Percentiles rank a stretch among this genome's conserved stretches.
Conservation (phyloP, 1,140 invertebrate species). For the Leptestheria dahalacensis region DNA sequence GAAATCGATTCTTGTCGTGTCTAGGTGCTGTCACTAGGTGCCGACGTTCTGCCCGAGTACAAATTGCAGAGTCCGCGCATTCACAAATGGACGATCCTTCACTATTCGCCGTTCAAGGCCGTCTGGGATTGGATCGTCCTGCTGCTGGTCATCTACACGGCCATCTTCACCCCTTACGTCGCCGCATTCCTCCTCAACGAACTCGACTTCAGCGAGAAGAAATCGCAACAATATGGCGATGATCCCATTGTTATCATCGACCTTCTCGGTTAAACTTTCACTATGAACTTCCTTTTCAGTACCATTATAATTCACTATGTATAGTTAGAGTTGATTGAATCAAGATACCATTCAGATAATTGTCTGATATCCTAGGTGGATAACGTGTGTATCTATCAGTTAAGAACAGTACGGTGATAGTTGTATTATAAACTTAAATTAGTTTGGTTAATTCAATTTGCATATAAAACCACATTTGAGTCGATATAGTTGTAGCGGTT, state of each 20-base stretch:
- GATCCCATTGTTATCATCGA: constrained; percentile 82
- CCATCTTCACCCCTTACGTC: constrained; percentile 96
- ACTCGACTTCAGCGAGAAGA: constrained; percentile 45
- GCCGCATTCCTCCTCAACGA: constrained; percentile 93
- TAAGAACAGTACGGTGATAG: too few species aligned
- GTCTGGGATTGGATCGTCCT: constrained; percentile 99
- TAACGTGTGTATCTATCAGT: too few species aligned
- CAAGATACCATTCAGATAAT: not conserved
- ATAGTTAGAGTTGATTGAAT: not conserved
- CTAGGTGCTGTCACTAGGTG: constrained; percentile 79
- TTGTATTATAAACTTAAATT: too few species aligned
- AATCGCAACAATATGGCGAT: constrained; percentile 51
- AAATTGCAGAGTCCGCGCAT: constrained; percentile 80
- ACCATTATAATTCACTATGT: not conserved
- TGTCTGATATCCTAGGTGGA: too few species aligned
- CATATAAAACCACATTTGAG: too few species aligned
- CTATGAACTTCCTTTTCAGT: not conserved
- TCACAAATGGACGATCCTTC: constrained; percentile 93
- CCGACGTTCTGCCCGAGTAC: constrained; percentile 88
- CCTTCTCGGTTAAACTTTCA: constrained; percentile 54
- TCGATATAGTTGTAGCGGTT: too few species aligned
- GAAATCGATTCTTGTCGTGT: not conserved
- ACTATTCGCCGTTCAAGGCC: constrained; percentile 96
- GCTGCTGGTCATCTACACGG: constrained; percentile 93
- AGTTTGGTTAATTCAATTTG: too few species aligned